A percentile compares a stretch with the other conserved stretches of the same genome.
Conservation (phyloP, 2,113 vertebrate species). For the Phoxinus phoxinus region DNA sequence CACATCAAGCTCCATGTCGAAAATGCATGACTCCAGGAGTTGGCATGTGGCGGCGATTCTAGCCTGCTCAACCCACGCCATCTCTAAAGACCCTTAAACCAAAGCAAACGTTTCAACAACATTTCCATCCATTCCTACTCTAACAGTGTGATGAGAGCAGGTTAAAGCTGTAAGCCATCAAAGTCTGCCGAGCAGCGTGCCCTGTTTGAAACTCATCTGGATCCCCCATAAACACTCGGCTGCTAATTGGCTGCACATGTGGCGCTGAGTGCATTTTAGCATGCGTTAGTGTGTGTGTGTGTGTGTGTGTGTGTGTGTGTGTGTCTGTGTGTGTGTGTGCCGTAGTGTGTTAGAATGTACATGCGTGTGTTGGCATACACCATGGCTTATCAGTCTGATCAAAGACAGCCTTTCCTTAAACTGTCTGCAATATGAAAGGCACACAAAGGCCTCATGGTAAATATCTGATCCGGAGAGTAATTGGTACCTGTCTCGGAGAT, state of each 20-base stretch:
- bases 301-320: no score
- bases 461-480: slow-evolving; percentile 86
- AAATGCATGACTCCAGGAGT: slow-evolving; percentile 22
- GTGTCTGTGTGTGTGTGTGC: slow-evolving; percentile 12
- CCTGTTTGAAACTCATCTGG: slow-evolving; percentile 70
- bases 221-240: slow-evolving; percentile 74
- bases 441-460: slow-evolving; percentile 80
- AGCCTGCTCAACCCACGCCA: slow-evolving; percentile 16
- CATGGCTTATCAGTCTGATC: slow-evolving; percentile 81
- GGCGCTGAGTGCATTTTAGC: slow-evolving; percentile 22
- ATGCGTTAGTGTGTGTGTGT: slow-evolving; percentile 25
- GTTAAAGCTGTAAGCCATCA: slow-evolving; percentile 60
- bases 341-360: slow-evolving; percentile 69
- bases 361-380: slow-evolving; percentile 72
- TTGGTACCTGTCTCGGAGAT: slow-evolving; percentile 84
- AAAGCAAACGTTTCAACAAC: slow-evolving; percentile 42
- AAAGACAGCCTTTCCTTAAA: slow-evolving; percentile 81
- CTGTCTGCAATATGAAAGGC: slow-evolving; percentile 77
- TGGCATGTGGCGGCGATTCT: slow-evolving; percentile 1
- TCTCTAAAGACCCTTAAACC: slow-evolving; percentile 44
- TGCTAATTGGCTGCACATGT: slow-evolving; percentile 79
- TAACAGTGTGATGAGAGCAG: slow-evolving; percentile 47
- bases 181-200: slow-evolving; percentile 43
- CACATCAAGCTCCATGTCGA: slow-evolving; percentile 33
- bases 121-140: slow-evolving; percentile 43